Percentiles rank a stretch among this genome's conserved stretches.
Evolutionary conservation across 2,113 vertebrate genomes (phyloP).

Genomic region (Varanus komodoensis): DNA sequence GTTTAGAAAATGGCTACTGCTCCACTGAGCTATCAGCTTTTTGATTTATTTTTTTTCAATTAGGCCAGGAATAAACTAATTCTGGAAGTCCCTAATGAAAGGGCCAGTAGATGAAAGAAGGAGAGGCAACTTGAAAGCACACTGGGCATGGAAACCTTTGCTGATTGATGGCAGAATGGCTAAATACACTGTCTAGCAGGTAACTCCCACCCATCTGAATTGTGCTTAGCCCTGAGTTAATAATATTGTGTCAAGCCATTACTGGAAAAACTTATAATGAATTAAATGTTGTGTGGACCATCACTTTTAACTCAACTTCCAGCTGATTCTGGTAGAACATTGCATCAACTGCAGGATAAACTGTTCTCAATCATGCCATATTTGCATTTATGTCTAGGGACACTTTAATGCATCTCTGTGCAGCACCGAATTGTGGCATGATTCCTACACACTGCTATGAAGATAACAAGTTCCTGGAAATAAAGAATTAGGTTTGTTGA

Average conservation of each 20-base stretch:
- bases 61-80: background rate
- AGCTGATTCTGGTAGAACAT: background rate
- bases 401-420: background rate
- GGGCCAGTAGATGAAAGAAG: background rate
- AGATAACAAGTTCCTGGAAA: background rate
- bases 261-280: background rate
- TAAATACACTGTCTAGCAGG: background rate
- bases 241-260: too few species aligned
- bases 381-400: background rate
- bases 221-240: background rate
- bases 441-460: background rate
- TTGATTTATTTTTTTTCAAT: background rate
- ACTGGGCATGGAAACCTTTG: background rate
- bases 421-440: background rate
- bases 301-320: background rate
- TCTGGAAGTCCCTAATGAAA: conserved; percentile 1
- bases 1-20: background rate
- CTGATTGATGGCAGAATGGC: background rate
- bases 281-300: background rate
- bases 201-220: background rate
- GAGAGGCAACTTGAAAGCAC: background rate
- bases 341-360: background rate
- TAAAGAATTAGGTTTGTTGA: background rate
- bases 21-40: background rate
- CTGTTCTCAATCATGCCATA: background rate